Conservation (phyloP, 2,797 vertebrate genomes). For the Numenius phaeopus region DNA sequence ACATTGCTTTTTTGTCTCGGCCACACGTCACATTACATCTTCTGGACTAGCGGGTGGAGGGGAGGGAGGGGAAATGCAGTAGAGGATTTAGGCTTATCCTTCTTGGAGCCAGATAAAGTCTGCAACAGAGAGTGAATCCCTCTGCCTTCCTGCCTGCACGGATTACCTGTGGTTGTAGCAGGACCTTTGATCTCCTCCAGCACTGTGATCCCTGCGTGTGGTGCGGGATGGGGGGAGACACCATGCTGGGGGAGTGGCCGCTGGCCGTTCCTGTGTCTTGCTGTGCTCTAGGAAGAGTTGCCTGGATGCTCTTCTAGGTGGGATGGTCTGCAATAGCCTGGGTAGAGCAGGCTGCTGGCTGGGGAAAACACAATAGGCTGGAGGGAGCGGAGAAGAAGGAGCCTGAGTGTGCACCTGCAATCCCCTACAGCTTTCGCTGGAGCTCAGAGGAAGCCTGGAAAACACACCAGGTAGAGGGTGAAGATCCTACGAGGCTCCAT, state of each 20-base stretch:
- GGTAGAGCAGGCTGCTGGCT: neutral
- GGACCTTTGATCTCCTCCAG: neutral
- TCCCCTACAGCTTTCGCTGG: neutral
- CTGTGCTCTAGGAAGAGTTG: neutral
- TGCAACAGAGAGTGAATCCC: neutral
- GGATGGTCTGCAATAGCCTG: neutral
- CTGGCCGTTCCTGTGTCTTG: neutral
- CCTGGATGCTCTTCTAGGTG: neutral
- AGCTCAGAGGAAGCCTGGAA: neutral
- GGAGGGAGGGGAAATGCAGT: neutral
- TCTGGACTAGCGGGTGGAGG: neutral
- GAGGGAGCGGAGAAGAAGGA: neutral
- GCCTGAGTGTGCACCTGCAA: neutral
- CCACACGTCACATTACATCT: neutral
- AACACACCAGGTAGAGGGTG: neutral
- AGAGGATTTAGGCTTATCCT: neutral
- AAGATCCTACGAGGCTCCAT: neutral
- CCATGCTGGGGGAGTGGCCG: rapidly evolving
- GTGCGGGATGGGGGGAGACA: neutral
- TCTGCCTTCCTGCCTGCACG: neutral
- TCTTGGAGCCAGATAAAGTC: neutral
- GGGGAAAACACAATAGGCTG: neutral
- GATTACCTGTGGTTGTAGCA: neutral
- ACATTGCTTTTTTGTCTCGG: neutral
- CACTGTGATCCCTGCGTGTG: rapidly evolving